phyloP scores from a whole-genome alignment of 2,797 vertebrate genomes.

The Zonotrichia albicollis region DNA sequence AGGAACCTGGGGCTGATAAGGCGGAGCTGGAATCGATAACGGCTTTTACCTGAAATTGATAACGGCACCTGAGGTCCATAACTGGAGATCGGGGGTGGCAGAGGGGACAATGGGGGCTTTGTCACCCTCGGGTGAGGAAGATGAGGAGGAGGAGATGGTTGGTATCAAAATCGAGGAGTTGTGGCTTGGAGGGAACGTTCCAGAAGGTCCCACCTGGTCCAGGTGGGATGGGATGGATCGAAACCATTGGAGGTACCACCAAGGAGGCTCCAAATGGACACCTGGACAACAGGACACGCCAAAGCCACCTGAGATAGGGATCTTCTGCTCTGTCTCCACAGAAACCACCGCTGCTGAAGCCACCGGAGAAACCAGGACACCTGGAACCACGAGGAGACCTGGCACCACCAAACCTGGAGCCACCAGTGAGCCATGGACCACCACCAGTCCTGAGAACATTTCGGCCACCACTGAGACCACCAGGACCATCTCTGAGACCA shows the following conservation, averaged over 20 bases:
- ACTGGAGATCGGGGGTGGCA: not conserved
- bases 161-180: not conserved
- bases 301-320: not conserved
- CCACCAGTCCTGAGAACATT: not conserved
- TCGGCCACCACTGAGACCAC: no score
- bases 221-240: not conserved
- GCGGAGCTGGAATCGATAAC: not conserved
- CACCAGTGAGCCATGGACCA: not conserved
- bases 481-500: no score
- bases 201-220: not conserved
- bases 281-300: not conserved
- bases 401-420: not conserved
- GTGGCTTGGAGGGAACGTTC: accelerated
- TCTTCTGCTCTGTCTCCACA: not conserved
- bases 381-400: not conserved
- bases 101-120: not conserved
- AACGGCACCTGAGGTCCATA: not conserved
- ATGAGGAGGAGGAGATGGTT: no score
- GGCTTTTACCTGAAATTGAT: not conserved
- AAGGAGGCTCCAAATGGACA: not conserved
- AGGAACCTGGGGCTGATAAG: no score
- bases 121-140: not conserved
- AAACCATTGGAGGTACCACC: accelerated
- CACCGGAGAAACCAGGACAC: not conserved
- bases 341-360: not conserved